A percentile compares a stretch with the other conserved stretches of the same genome.
These are phyloP conservation scores for Liposcelis brunnea DNA, from an alignment of 2,888 invertebrate genomes.

Conservation along the genomic window DNA sequence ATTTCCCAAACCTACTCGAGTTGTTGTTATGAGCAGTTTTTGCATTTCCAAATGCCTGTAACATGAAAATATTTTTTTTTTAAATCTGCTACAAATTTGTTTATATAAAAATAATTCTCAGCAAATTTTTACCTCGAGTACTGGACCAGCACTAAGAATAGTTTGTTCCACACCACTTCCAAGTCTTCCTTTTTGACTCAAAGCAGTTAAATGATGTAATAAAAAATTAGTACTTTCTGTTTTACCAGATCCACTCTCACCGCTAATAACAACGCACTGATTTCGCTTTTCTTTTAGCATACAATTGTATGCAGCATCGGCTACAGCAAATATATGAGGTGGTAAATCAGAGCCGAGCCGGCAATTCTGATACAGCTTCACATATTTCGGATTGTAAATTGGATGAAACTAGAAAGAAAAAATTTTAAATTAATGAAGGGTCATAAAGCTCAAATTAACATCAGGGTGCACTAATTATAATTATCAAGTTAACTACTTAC, in stretches of 20 bases:
- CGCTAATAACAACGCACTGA: constrained; percentile 89
- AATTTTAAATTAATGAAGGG: background rate
- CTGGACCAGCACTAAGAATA: constrained; percentile 88
- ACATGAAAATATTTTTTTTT: constrained; percentile 8
- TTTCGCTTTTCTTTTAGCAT: constrained; percentile 84
- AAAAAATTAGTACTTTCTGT: constrained; percentile 93
- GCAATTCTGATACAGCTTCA: constrained; percentile 86
- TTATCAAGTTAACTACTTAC: constrained; percentile 15
- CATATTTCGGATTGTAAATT: constrained; percentile 95
- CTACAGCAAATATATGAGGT: constrained; percentile 93
- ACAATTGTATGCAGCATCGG: constrained; percentile 83
- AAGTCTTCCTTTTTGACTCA: constrained; percentile 85
- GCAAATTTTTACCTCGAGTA: constrained; percentile 50
- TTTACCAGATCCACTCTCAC: constrained; percentile 90
- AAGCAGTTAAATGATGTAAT: constrained; percentile 82
- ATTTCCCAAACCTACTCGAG: constrained; percentile 92
- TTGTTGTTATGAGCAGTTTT: constrained; percentile 97
- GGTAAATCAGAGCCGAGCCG: constrained; percentile 80
- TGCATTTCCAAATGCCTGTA: constrained; percentile 87
- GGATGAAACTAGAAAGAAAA: constrained; percentile 59
- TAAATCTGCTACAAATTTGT: background rate
- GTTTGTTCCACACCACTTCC: constrained; percentile 95
- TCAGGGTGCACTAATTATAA: background rate
- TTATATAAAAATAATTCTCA: constrained; percentile 4
- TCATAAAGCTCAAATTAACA: background rate